Percentiles rank a stretch among this genome's conserved stretches.
Evolutionary conservation across 2,888 invertebrate genomes (phyloP).

Genomic region (Poecilus cupreus): DNA sequence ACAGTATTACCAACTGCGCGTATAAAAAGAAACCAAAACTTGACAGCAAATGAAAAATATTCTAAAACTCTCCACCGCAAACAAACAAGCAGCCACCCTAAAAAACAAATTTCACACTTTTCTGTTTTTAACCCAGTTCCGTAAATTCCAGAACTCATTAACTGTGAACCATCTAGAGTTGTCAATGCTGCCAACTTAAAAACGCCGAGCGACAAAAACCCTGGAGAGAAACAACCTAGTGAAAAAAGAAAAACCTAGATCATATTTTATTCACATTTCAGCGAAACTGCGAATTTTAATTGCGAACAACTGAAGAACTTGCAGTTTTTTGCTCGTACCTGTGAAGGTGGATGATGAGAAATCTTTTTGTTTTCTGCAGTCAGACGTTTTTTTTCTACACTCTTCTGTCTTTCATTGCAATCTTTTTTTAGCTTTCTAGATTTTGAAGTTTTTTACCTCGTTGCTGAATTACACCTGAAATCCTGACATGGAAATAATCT

Average conservation of each 20-base stretch:
- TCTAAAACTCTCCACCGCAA: background rate
- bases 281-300: constrained; percentile 49
- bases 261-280: constrained; percentile 50
- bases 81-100: background rate
- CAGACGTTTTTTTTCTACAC: background rate
- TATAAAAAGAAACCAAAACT: too few species aligned
- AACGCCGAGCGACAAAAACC: background rate
- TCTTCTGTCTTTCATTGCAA: background rate
- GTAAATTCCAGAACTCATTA: constrained; percentile 30
- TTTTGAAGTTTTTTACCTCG: too few species aligned
- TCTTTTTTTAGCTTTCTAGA: background rate
- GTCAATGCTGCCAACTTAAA: constrained; percentile 34
- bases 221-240: background rate
- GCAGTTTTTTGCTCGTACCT: constrained; percentile 24
- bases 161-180: background rate
- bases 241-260: constrained; percentile 12
- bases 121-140: constrained; percentile 34
- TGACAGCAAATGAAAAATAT: too few species aligned
- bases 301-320: background rate
- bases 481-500: too few species aligned
- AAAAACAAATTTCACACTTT: constrained; percentile 22
- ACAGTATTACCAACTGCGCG: too few species aligned
- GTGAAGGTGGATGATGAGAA: constrained; percentile 16
- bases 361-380: constrained; percentile 8
- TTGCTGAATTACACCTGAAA: too few species aligned